A percentile compares a stretch with the other conserved stretches of the same genome.
Evolutionary conservation across 2,113 vertebrate species (phyloP).

Genomic region (Acrocephalus arundinaceus): DNA sequence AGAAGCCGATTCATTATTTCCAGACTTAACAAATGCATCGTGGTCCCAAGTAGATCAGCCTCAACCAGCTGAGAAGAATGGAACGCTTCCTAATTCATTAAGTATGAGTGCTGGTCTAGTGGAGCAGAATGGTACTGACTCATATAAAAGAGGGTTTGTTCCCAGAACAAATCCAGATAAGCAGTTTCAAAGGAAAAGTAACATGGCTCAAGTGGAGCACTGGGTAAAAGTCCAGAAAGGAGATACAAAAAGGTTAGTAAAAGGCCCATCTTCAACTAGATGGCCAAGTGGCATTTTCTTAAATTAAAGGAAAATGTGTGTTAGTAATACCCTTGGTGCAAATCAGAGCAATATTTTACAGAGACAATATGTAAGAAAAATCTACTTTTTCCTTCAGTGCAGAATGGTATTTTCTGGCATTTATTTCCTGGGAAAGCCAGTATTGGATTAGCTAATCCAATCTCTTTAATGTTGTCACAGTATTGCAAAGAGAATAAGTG

Average conservation of each 20-base stretch:
- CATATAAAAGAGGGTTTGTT: constrained; percentile 81
- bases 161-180: constrained; percentile 81
- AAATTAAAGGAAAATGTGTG: neutral
- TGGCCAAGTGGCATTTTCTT: neutral
- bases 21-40: constrained; percentile 70
- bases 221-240: constrained; percentile 95
- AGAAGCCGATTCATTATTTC: constrained; percentile 78
- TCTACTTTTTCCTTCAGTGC: neutral
- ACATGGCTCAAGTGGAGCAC: constrained; percentile 90
- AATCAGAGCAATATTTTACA: neutral
- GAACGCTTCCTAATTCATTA: constrained; percentile 70
- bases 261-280: neutral
- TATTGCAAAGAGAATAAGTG: neutral
- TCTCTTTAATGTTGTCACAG: neutral
- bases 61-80: constrained; percentile 80
- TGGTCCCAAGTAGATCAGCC: constrained; percentile 72
- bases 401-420: neutral
- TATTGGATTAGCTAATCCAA: neutral
- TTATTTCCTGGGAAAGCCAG: neutral
- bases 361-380: neutral
- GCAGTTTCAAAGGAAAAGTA: constrained; percentile 88
- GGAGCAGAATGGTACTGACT: constrained; percentile 86
- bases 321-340: neutral
- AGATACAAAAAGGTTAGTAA: constrained; percentile 88
- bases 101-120: constrained; percentile 59